These are phyloP conservation scores for Rhynchonycteris naso DNA, from an alignment of 2,797 vertebrate species.

Conservation along the genomic window DNA sequence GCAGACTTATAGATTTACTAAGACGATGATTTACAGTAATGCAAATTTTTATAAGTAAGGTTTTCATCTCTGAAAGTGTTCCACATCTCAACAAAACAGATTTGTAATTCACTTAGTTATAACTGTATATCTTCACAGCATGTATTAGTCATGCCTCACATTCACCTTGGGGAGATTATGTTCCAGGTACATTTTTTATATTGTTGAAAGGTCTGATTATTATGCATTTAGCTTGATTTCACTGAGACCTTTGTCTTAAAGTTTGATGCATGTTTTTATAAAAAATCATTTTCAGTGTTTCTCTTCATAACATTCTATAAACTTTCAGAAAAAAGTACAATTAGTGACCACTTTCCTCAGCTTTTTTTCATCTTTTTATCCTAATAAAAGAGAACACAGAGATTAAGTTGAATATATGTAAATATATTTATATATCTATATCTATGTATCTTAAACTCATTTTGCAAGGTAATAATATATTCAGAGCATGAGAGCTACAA, in stretches of 20 bases:
- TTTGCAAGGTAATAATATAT: neutral
- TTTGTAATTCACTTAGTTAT: slow-evolving; percentile 69
- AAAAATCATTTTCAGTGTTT: neutral
- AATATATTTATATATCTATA: neutral
- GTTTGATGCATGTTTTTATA: neutral
- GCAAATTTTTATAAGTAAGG: slow-evolving; percentile 63
- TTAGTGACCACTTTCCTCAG: neutral
- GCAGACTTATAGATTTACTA: slow-evolving; percentile 46
- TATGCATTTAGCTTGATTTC: slow-evolving; percentile 54
- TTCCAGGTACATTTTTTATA: slow-evolving; percentile 25
- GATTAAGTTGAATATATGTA: neutral
- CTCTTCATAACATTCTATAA: neutral
- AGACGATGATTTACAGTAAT: slow-evolving; percentile 66
- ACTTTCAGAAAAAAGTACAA: neutral
- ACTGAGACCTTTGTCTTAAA: slow-evolving; percentile 24
- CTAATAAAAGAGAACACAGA: neutral
- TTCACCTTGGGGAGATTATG: slow-evolving; percentile 36
- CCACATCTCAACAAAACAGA: slow-evolving; percentile 49
- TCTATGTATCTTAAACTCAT: neutral
- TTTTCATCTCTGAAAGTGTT: slow-evolving; percentile 72
- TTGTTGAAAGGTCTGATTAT: slow-evolving; percentile 38
- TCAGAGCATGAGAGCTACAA: neutral
- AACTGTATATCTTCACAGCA: slow-evolving; percentile 60
- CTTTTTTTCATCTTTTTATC: neutral
- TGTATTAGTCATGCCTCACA: slow-evolving; percentile 40